phyloP scores from a whole-genome alignment of 1,140 invertebrate species.

The Eupristina koningsbergeri region DNA sequence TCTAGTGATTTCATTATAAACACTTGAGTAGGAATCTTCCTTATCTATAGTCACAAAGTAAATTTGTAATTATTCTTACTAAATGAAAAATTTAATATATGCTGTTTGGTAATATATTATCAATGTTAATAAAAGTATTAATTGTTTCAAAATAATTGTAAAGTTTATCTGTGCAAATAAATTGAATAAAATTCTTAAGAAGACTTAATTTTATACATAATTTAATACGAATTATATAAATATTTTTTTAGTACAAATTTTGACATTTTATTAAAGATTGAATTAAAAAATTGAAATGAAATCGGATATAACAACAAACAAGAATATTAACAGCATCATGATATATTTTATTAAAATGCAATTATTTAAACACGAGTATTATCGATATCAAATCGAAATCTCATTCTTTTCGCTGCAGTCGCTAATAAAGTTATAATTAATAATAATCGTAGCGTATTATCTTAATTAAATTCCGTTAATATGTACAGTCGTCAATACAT shows the following conservation, averaged over 20 bases:
- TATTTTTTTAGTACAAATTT: background rate
- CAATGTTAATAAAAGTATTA: too few relatives aligned
- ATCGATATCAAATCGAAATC: conserved; percentile 57
- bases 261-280: background rate
- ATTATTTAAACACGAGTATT: conserved; percentile 62
- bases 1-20: background rate
- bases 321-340: conserved; percentile 58
- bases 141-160: background rate
- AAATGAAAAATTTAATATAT: background rate
- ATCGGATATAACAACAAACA: background rate
- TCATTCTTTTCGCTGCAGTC: conserved; percentile 35
- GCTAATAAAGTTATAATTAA: conserved; percentile 49
- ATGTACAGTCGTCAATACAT: conserved; percentile 60
- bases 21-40: background rate
- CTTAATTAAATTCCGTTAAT: conserved; percentile 51
- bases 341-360: conserved; percentile 67
- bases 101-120: too few relatives aligned
- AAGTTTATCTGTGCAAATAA: background rate
- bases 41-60: conserved; percentile 7
- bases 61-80: background rate
- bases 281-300: background rate
- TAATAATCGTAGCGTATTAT: conserved; percentile 56
- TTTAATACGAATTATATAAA: background rate
- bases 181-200: background rate
- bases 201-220: too few relatives aligned